Evolutionary conservation across 2,888 invertebrate species (phyloP).

Genomic region (Trissoscelio sp.): DNA sequence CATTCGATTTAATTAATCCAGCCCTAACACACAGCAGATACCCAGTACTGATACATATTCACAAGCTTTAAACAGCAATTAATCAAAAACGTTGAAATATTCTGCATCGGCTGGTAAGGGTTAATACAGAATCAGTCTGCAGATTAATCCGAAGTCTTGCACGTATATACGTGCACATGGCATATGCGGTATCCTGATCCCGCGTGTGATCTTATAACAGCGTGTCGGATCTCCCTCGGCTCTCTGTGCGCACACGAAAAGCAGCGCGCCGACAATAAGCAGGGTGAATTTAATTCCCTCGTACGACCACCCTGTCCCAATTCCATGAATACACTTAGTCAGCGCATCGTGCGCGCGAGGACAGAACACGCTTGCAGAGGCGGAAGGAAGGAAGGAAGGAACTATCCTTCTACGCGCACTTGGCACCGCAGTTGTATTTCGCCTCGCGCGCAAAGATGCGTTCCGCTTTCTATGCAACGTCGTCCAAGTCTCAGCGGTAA

Average conservation of each 20-base stretch:
- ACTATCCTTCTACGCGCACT: constrained; percentile 69
- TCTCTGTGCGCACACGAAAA: constrained; percentile 72
- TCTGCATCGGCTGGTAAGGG: constrained; percentile 33
- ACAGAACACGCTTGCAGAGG: constrained; percentile 47
- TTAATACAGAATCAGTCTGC: constrained; percentile 55
- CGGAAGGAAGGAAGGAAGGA: constrained; percentile 70
- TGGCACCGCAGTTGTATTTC: constrained; percentile 60
- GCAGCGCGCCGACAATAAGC: constrained; percentile 75
- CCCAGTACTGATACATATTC: constrained; percentile 46
- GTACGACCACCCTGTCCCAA: constrained; percentile 73
- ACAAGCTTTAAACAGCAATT: constrained; percentile 52
- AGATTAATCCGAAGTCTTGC: constrained; percentile 60
- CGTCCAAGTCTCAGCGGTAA: constrained; percentile 57
- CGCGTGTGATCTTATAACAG: constrained; percentile 72
- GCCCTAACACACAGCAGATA: no score
- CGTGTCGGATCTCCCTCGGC: constrained; percentile 69
- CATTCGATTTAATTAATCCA: no score
- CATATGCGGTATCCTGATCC: constrained; percentile 66
- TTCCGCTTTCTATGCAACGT: constrained; percentile 44
- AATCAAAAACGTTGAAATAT: constrained; percentile 51
- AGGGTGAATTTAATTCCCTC: constrained; percentile 79
- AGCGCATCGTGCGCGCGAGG: constrained; percentile 59
- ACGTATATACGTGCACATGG: constrained; percentile 61
- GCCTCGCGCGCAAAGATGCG: constrained; percentile 56
- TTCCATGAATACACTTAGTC: constrained; percentile 76